phyloP scores from a whole-genome alignment of 2,113 vertebrate species.

The Collichthys lucidus region DNA sequence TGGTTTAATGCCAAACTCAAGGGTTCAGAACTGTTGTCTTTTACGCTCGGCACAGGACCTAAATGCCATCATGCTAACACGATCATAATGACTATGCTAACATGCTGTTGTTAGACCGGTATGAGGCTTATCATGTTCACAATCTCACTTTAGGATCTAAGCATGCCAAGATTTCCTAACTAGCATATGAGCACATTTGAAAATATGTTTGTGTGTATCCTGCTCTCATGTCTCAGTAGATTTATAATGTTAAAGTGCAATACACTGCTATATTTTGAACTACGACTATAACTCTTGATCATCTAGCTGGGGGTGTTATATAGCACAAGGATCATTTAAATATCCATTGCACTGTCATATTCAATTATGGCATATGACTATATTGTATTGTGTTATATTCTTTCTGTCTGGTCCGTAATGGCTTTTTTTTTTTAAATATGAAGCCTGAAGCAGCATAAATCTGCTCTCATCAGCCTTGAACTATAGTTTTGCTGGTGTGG shows the following conservation, averaged over 20 bases:
- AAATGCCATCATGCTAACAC: no score
- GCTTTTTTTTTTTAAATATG: conserved; percentile 17
- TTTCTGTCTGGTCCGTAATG: conserved; percentile 9
- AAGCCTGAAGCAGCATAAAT: conserved; percentile 19
- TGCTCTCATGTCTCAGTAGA: neutral
- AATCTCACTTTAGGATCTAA: neutral
- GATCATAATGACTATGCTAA: no score
- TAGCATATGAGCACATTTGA: neutral
- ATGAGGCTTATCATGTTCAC: neutral
- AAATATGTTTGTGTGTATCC: neutral
- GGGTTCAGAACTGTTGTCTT: no score
- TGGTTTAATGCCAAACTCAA: no score
- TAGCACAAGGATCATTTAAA: neutral
- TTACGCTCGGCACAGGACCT: no score
- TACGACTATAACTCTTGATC: neutral
- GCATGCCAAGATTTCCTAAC: no score
- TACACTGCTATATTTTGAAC: neutral
- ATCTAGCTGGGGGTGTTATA: neutral
- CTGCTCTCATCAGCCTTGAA: conserved; percentile 40
- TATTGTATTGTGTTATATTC: neutral
- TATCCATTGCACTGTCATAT: neutral
- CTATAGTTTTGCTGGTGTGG: conserved; percentile 21
- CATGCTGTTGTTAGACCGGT: no score
- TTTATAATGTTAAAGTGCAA: neutral
- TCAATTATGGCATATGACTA: neutral